Conservation (phyloP, 1,140 invertebrate genomes). For the Lerema accius region DNA sequence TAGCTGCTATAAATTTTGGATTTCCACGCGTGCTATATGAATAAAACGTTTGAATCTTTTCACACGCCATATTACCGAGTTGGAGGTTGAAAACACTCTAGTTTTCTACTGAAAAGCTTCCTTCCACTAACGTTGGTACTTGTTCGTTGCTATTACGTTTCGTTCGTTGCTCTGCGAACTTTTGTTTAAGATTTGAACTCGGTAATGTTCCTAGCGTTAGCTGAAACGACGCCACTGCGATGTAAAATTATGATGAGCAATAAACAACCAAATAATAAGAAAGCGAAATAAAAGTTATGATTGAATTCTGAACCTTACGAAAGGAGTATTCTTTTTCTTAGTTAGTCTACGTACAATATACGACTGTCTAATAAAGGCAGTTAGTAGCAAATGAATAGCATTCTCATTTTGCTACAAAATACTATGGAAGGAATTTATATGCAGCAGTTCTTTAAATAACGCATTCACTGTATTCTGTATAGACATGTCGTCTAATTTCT, state of each 20-base stretch:
- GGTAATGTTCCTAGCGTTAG: not conserved
- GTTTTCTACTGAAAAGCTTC: conserved; percentile 53
- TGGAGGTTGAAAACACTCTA: conserved; percentile 58
- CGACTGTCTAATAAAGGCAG: no score
- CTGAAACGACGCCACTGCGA: not conserved
- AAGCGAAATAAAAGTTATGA: no score
- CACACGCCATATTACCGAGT: conserved; percentile 44
- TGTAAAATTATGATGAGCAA: not conserved
- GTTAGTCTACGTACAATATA: no score
- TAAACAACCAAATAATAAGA: not conserved
- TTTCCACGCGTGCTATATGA: not conserved
- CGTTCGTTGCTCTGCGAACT: conserved; percentile 18
- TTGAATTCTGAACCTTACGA: no score
- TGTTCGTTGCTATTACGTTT: conserved; percentile 49
- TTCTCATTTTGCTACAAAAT: no score
- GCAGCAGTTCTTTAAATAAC: no score
- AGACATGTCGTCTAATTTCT: no score
- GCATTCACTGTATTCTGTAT: no score
- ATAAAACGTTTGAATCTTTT: conserved; percentile 37
- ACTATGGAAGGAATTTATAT: no score
- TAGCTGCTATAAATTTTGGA: not conserved
- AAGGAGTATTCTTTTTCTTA: no score
- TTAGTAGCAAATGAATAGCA: no score
- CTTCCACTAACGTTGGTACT: conserved; percentile 31
- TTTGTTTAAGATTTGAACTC: conserved; percentile 10